Evolutionary conservation across 1,140 invertebrate genomes (phyloP).

Genomic region (Aphaenogaster floridana): DNA sequence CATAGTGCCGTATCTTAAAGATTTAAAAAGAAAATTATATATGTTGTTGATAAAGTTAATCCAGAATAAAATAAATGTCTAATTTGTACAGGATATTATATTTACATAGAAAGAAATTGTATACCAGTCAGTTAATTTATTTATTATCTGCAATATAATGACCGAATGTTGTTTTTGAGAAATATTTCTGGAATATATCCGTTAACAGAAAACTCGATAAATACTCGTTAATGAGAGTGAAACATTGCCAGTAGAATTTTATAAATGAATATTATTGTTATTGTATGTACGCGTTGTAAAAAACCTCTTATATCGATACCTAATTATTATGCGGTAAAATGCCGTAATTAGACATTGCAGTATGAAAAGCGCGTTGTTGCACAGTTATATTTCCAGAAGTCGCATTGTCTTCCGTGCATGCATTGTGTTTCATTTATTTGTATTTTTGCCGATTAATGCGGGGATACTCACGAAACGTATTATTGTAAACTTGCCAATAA

Average conservation of each 20-base stretch:
- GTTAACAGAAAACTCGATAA: slow-evolving; percentile 51
- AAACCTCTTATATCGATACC: neutral
- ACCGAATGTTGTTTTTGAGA: slow-evolving; percentile 13
- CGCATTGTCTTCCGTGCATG: slow-evolving; percentile 24
- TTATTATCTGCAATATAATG: slow-evolving; percentile 32
- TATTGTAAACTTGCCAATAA: slow-evolving; percentile 20
- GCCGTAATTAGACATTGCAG: slow-evolving; percentile 35
- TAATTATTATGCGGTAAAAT: slow-evolving; percentile 35
- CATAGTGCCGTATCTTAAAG: neutral
- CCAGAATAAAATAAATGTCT: neutral
- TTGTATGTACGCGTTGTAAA: neutral
- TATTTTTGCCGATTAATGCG: slow-evolving; percentile 36
- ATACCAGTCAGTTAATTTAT: slow-evolving; percentile 31
- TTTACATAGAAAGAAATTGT: neutral
- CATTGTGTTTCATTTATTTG: slow-evolving; percentile 37
- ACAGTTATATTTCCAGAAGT: slow-evolving; percentile 37
- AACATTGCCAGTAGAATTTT: slow-evolving; percentile 15
- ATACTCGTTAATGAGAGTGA: slow-evolving; percentile 40
- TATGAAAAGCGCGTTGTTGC: slow-evolving; percentile 24
- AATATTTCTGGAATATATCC: slow-evolving; percentile 1
- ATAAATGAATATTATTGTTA: slow-evolving; percentile 43
- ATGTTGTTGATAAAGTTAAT: neutral
- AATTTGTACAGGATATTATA: neutral
- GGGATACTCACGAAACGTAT: slow-evolving; percentile 21
- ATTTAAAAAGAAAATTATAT: slow-evolving; percentile 3